A percentile compares a stretch with the other conserved stretches of the same genome.
Evolutionary conservation across 2,888 invertebrate genomes (phyloP).

Genomic region (Tholera decimalis): DNA sequence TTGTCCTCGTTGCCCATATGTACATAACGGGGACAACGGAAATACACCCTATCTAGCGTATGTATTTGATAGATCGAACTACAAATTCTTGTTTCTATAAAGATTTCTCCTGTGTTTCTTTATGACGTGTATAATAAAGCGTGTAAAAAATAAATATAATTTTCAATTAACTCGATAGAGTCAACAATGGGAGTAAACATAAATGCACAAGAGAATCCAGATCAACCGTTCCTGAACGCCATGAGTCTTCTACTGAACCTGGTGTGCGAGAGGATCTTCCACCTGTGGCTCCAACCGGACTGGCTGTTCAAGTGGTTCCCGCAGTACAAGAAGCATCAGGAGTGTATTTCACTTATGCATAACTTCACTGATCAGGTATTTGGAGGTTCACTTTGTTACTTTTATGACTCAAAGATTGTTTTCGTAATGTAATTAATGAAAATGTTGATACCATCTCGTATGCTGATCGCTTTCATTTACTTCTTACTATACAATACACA

Average conservation of each 20-base stretch:
- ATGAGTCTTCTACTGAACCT: conserved; percentile 76
- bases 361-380: conserved; percentile 89
- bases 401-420: no score
- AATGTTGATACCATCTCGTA: not conserved
- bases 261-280: conserved; percentile 83
- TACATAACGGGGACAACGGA: no score
- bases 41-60: no score
- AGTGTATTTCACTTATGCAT: conserved; percentile 90
- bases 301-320: conserved; percentile 91
- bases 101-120: no score
- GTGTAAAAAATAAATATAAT: no score
- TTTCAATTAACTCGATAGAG: conserved; percentile 75
- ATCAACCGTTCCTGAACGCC: conserved; percentile 78
- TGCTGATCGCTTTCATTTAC: not conserved
- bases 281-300: conserved; percentile 87
- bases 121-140: no score
- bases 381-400: not conserved
- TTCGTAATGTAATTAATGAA: not conserved
- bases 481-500: no score
- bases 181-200: conserved; percentile 85
- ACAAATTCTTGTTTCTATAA: no score
- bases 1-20: no score
- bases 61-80: no score
- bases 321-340: conserved; percentile 87
- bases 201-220: conserved; percentile 79